These are phyloP conservation scores for Trichopoda pennipes DNA, from an alignment of 2,888 invertebrate genomes.

Conservation along the genomic window DNA sequence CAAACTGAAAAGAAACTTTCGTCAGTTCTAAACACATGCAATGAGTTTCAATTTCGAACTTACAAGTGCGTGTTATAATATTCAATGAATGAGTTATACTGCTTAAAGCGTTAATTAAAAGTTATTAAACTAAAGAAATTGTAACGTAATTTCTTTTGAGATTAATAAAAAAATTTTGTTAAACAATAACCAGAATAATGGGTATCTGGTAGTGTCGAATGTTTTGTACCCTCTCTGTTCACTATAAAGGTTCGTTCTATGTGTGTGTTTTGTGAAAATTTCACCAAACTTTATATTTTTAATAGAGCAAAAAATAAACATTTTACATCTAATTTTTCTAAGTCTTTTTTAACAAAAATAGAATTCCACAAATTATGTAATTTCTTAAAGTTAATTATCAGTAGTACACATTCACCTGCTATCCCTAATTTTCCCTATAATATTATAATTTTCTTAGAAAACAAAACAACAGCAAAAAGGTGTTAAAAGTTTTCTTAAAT, in stretches of 20 bases:
- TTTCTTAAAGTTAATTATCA: no score
- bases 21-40: constrained; percentile 43
- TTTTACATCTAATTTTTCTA: no score
- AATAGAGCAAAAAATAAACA: no score
- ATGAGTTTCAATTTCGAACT: constrained; percentile 49
- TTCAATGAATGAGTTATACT: constrained; percentile 2
- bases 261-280: no score
- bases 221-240: no score
- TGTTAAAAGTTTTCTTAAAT: constrained; percentile 16
- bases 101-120: constrained; percentile 35
- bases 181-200: neutral
- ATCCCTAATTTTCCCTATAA: neutral
- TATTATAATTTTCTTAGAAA: constrained; percentile 13
- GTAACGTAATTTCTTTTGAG: neutral
- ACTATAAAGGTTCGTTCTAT: no score
- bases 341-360: no score
- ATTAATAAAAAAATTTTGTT: neutral
- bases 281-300: no score
- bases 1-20: constrained; percentile 31
- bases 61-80: constrained; percentile 46
- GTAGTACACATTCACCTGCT: neutral
- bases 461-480: constrained; percentile 36
- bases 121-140: constrained; percentile 15
- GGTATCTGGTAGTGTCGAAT: no score
- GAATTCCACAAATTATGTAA: no score